A percentile compares a stretch with the other conserved stretches of the same genome.
Conservation (phyloP, 2,797 vertebrate species). For the Mormyrus proboscirostris region DNA sequence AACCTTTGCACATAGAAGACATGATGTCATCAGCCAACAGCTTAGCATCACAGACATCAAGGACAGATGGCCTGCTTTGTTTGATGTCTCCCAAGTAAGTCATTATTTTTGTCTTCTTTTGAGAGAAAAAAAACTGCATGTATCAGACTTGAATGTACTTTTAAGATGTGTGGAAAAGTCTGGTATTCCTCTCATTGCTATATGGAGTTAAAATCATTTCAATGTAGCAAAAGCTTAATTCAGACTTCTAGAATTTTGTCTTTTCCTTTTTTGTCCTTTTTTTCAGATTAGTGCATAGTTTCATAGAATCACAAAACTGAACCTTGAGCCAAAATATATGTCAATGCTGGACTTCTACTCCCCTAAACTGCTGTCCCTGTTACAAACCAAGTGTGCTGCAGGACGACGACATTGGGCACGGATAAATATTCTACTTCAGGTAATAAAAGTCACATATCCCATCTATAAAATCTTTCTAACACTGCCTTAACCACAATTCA, state of each 20-base stretch:
- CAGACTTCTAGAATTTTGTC: not conserved
- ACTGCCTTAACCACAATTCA: not conserved
- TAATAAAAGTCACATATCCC: constrained; percentile 24
- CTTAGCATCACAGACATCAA: constrained; percentile 31
- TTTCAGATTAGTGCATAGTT: not conserved
- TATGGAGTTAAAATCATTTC: constrained; percentile 21
- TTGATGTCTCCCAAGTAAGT: constrained; percentile 30
- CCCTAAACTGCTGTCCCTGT: constrained; percentile 24
- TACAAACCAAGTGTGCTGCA: constrained; percentile 25
- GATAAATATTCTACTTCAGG: constrained; percentile 25
- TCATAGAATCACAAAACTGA: constrained; percentile 24
- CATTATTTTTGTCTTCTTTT: not conserved
- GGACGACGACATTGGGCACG: constrained; percentile 26
- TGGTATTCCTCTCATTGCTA: not conserved
- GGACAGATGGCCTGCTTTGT: constrained; percentile 32
- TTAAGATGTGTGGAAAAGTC: not conserved
- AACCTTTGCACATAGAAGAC: constrained; percentile 22
- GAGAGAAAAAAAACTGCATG: constrained; percentile 18
- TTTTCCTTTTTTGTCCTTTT: not conserved
- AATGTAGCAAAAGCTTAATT: too few relatives aligned
- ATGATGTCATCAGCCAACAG: constrained; percentile 21
- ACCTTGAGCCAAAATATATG: constrained; percentile 33
- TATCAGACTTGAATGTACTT: not conserved
- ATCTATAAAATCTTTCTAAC: not conserved
- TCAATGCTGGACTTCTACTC: constrained; percentile 26